A percentile compares a stretch with the other conserved stretches of the same genome.
Conservation (phyloP, 2,797 vertebrate genomes). For the Rhynchotus rufescens region DNA sequence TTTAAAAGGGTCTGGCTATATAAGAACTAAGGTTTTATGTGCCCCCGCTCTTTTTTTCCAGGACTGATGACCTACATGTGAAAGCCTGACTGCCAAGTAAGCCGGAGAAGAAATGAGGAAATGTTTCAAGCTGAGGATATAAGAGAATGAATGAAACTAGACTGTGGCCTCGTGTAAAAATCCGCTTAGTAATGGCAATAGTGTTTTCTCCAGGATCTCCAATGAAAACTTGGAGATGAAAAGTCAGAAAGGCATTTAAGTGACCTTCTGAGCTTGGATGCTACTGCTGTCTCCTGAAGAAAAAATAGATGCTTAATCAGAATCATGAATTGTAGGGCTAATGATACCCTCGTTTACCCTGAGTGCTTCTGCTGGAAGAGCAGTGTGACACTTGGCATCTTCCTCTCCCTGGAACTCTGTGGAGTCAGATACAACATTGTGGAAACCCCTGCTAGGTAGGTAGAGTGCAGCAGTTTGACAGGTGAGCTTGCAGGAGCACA, state of each 20-base stretch:
- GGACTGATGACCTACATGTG: not conserved
- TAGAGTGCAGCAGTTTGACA: constrained; percentile 20
- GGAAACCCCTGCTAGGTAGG: constrained; percentile 42
- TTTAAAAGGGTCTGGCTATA: not conserved
- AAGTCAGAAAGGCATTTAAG: not conserved
- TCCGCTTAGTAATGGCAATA: not conserved
- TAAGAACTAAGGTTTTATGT: not conserved
- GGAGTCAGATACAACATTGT: not conserved
- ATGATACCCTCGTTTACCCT: not conserved
- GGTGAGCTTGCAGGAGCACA: constrained; percentile 63
- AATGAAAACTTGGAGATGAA: not conserved
- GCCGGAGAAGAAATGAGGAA: not conserved
- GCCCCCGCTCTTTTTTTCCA: not conserved
- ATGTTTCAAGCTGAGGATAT: not conserved
- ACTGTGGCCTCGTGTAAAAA: not conserved
- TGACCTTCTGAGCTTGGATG: not conserved
- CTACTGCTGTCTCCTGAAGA: not conserved
- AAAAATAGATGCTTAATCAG: not conserved
- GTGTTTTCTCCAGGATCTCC: not conserved
- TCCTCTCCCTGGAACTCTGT: constrained; percentile 21
- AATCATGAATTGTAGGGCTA: not conserved
- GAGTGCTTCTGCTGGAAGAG: not conserved
- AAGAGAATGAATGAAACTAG: not conserved
- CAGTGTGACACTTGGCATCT: not conserved
- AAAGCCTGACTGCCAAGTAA: not conserved